Percentiles rank a stretch among this genome's conserved stretches.
These are phyloP conservation scores for Caenorhabditis virilis DNA, from an alignment of 2,888 invertebrate species.

Conservation along the genomic window DNA sequence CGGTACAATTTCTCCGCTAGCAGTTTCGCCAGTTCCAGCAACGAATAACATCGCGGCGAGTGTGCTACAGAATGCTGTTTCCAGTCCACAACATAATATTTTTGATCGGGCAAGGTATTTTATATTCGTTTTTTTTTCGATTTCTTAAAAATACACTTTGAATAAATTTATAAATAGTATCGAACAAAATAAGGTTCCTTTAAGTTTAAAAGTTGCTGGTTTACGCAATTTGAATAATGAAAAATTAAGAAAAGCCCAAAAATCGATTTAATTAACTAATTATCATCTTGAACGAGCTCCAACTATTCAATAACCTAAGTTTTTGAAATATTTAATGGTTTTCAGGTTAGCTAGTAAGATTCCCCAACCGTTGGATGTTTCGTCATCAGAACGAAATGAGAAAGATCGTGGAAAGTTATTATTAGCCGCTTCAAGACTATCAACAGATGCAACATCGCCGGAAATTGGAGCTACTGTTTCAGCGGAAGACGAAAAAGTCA, in stretches of 20 bases:
- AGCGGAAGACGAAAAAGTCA: slow-evolving; percentile 29
- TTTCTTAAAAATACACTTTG: too few species aligned
- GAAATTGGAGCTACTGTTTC: slow-evolving; percentile 8
- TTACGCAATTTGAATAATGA: too few species aligned
- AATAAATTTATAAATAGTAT: too few species aligned
- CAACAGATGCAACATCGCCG: not conserved
- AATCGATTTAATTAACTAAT: too few species aligned
- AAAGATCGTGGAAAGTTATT: not conserved
- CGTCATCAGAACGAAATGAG: not conserved
- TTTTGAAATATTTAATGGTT: too few species aligned
- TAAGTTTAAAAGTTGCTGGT: too few species aligned
- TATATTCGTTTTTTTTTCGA: too few species aligned
- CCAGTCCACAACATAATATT: slow-evolving; percentile 38
- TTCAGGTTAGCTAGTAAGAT: slow-evolving; percentile 29
- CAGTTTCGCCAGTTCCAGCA: slow-evolving; percentile 14
- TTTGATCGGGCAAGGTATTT: slow-evolving; percentile 30
- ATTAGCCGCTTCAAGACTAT: not conserved
- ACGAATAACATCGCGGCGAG: slow-evolving; percentile 31
- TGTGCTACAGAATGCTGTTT: slow-evolving; percentile 28
- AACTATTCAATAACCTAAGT: too few species aligned
- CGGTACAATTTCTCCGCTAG: slow-evolving; percentile 5
- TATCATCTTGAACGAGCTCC: too few species aligned
- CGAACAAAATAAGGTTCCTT: too few species aligned
- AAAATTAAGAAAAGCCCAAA: too few species aligned
- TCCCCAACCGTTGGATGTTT: not conserved